Conservation (phyloP, 2,797 vertebrate genomes). For the Xyrichtys novacula region DNA sequence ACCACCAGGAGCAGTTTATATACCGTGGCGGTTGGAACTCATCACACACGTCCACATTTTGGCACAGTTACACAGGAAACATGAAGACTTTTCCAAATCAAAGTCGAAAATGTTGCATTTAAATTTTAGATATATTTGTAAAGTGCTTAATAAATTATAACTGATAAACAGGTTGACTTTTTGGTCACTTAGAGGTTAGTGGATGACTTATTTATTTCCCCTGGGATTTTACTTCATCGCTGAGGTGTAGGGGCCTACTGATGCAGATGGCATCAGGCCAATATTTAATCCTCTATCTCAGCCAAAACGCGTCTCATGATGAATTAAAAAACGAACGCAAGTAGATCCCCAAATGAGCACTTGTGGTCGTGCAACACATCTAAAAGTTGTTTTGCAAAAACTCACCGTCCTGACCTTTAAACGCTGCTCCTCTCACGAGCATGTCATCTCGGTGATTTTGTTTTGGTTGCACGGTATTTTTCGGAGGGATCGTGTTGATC, state of each 20-base stretch:
- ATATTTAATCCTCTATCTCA: neutral
- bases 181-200: neutral
- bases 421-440: slow-evolving; percentile 3
- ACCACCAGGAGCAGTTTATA: slow-evolving; percentile 67
- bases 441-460: slow-evolving; percentile 6
- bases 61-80: neutral
- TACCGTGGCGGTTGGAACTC: slow-evolving; percentile 26
- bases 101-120: neutral
- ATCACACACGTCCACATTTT: slow-evolving; percentile 1
- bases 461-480: slow-evolving; percentile 2
- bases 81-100: neutral
- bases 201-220: slow-evolving; percentile 13
- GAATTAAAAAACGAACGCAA: neutral
- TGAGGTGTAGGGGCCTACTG: slow-evolving; percentile 8
- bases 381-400: neutral
- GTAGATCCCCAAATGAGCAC: neutral
- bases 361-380: neutral
- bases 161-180: neutral
- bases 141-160: neutral
- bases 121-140: neutral
- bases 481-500: neutral
- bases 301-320: slow-evolving; percentile 2
- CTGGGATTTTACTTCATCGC: slow-evolving; percentile 20
- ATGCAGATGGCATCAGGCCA: slow-evolving; percentile 12
- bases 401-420: neutral